Evolutionary conservation across 2,113 vertebrate species (phyloP).

Genomic region (Poecile atricapillus): DNA sequence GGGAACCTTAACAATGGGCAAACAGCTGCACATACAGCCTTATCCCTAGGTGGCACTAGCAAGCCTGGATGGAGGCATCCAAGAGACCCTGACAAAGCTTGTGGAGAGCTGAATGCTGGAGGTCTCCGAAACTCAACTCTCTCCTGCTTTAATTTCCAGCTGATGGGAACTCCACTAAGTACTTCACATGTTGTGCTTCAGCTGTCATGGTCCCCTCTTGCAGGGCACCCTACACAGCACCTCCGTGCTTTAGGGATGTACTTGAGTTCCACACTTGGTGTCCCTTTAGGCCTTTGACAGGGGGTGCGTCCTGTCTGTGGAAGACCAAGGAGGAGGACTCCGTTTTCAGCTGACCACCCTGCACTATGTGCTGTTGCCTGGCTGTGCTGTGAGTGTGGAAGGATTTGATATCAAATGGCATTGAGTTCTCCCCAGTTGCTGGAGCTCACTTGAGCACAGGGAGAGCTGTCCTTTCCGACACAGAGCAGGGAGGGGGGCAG

Average conservation of each 20-base stretch:
- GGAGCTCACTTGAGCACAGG: fast-evolving
- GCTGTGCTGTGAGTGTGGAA: fast-evolving
- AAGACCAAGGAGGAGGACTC: background rate
- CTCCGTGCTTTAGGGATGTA: background rate
- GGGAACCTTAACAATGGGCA: background rate
- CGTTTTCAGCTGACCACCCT: background rate
- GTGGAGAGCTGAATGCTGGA: fast-evolving
- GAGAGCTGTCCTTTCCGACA: fast-evolving
- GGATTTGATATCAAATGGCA: background rate
- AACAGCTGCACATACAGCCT: fast-evolving
- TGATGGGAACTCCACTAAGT: background rate
- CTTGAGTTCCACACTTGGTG: fast-evolving
- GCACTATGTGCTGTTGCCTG: fast-evolving
- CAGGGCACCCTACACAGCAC: background rate
- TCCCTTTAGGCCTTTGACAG: background rate
- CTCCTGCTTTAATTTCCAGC: background rate
- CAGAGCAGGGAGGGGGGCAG: background rate
- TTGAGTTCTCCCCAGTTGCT: fast-evolving
- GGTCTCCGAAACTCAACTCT: background rate
- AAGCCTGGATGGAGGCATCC: fast-evolving
- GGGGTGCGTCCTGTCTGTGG: background rate
- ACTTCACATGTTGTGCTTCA: fast-evolving
- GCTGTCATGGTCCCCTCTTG: fast-evolving
- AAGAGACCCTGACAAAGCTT: background rate
- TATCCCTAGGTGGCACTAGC: background rate